A percentile compares a stretch with the other conserved stretches of the same genome.
These are phyloP conservation scores for Sisyra terminalis DNA, from an alignment of 2,888 invertebrate genomes.

Conservation along the genomic window DNA sequence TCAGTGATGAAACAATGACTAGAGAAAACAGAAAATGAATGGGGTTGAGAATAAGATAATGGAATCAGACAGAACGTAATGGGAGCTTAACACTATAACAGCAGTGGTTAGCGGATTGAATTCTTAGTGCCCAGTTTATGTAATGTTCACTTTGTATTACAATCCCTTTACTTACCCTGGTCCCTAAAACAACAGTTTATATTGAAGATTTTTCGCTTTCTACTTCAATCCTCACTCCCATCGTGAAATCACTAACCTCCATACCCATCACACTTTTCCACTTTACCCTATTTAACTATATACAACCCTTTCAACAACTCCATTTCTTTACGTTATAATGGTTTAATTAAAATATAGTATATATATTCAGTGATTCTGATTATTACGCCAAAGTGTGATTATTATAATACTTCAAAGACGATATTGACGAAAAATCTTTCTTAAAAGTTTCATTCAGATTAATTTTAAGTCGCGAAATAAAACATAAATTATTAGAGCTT, in stretches of 20 bases:
- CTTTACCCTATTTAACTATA: too few species aligned
- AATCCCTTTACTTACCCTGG: too few species aligned
- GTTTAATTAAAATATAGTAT: slow-evolving; percentile 5
- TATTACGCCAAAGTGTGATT: background rate
- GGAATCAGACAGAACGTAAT: slow-evolving; percentile 30
- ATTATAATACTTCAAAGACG: too few species aligned
- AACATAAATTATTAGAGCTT: background rate
- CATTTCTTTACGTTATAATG: slow-evolving; percentile 4
- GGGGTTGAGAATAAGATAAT: slow-evolving; percentile 23
- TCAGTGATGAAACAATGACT: background rate
- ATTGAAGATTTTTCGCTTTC: background rate
- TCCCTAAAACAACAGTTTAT: background rate
- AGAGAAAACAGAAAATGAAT: background rate
- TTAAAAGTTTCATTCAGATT: too few species aligned
- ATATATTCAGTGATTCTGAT: slow-evolving; percentile 2
- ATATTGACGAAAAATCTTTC: too few species aligned
- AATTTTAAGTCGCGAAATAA: background rate
- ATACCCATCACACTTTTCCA: too few species aligned
- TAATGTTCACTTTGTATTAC: slow-evolving; percentile 4
- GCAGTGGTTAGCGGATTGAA: slow-evolving; percentile 5
- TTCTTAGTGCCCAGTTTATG: slow-evolving; percentile 5
- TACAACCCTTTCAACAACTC: background rate
- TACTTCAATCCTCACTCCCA: background rate
- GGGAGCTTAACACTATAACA: slow-evolving; percentile 28
- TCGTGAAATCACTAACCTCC: too few species aligned